Percentiles rank a stretch among this genome's conserved stretches.
phyloP scores from a whole-genome alignment of 1,140 invertebrate genomes.

The Eulimnadia texana region DNA sequence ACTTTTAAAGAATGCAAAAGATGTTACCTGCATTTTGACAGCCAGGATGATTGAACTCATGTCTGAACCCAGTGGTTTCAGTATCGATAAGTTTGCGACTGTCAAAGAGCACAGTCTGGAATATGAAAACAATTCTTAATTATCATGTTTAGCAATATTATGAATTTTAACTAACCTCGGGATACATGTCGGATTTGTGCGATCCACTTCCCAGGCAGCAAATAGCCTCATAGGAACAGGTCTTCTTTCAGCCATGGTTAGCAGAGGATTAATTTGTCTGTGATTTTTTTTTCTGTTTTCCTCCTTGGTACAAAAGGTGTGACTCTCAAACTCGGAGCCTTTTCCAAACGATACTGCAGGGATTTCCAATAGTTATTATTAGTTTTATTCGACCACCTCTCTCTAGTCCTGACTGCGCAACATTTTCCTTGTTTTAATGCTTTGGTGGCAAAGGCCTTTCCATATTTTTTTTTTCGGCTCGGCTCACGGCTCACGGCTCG shows the following conservation, averaged over 20 bases:
- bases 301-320: neutral
- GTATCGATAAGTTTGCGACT: slow-evolving; percentile 66
- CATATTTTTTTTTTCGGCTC: no score
- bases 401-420: no score
- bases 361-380: no score
- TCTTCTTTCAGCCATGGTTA: neutral
- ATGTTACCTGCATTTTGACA: slow-evolving; percentile 73
- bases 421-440: no score
- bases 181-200: slow-evolving; percentile 80
- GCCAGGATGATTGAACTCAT: slow-evolving; percentile 76
- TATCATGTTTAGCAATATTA: slow-evolving; percentile 9
- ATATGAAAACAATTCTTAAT: slow-evolving; percentile 27
- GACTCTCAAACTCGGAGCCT: neutral
- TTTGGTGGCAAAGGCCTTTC: no score
- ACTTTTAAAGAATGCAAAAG: neutral
- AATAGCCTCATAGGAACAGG: slow-evolving; percentile 85
- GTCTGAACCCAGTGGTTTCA: slow-evolving; percentile 69
- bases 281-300: no score
- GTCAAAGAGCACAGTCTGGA: slow-evolving; percentile 80
- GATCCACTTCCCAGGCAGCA: slow-evolving; percentile 93
- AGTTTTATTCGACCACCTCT: no score
- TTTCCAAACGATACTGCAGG: no score
- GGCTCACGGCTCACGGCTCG: no score
- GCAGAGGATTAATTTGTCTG: no score
- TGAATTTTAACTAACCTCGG: slow-evolving; percentile 53